Evolutionary conservation across 2,113 vertebrate species (phyloP).

Genomic region (Lophochroa leadbeateri): DNA sequence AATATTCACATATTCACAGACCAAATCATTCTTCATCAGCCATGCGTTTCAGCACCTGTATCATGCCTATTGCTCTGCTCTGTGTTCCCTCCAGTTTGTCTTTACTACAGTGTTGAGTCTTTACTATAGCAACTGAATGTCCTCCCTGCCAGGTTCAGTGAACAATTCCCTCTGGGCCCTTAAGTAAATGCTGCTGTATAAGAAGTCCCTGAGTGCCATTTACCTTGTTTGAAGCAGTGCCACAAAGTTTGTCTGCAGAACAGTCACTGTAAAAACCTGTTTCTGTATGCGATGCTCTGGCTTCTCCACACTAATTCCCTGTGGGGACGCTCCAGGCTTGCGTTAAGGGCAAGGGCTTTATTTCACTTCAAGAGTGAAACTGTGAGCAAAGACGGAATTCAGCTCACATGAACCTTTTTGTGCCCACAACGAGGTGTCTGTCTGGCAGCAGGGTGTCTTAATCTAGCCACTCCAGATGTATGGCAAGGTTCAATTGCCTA

Average conservation of each 20-base stretch:
- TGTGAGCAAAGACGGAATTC: background rate
- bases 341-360: background rate
- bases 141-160: background rate
- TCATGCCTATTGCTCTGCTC: background rate
- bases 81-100: background rate
- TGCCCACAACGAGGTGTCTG: background rate
- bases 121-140: background rate
- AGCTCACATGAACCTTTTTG: background rate
- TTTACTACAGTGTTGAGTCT: background rate
- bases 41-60: background rate
- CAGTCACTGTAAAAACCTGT: background rate
- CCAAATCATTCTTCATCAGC: background rate
- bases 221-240: background rate
- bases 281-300: rapidly evolving
- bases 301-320: background rate
- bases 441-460: background rate
- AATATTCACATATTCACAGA: background rate
- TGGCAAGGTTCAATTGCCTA: rapidly evolving
- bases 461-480: background rate
- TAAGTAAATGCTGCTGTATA: background rate
- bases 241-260: background rate
- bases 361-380: background rate
- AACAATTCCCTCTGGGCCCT: background rate
- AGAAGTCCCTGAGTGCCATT: background rate
- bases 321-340: background rate